Conservation (phyloP, 2,888 invertebrate genomes). For the Coelopa pilipes region DNA sequence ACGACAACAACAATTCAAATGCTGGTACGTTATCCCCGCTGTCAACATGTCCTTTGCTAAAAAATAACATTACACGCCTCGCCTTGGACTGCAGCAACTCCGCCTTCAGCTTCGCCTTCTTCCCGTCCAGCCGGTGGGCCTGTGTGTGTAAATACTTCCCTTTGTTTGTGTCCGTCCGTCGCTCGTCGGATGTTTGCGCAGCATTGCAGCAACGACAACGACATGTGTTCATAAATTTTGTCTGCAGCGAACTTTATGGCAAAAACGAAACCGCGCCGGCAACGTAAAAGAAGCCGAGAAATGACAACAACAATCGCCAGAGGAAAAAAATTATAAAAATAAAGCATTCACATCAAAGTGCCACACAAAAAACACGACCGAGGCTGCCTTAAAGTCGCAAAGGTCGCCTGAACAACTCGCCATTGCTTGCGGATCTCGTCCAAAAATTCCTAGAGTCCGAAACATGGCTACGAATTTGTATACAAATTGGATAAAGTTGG, state of each 20-base stretch:
- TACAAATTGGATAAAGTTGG: no score
- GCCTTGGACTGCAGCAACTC: background rate
- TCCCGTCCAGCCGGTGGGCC: background rate
- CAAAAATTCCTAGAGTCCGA: no score
- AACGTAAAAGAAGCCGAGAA: no score
- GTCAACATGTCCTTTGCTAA: constrained; percentile 24
- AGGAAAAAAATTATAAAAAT: no score
- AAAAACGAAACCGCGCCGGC: background rate
- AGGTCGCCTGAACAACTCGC: no score
- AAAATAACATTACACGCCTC: background rate
- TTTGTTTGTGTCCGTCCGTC: background rate
- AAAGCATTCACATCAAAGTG: no score
- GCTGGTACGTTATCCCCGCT: constrained; percentile 11
- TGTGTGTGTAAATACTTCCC: background rate
- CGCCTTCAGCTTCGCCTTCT: background rate
- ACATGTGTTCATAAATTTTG: constrained; percentile 19
- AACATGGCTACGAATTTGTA: no score
- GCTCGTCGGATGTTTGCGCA: background rate
- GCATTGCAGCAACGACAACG: constrained; percentile 5
- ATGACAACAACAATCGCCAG: no score
- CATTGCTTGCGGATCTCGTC: no score
- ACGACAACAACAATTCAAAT: constrained; percentile 20
- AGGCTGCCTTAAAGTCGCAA: no score
- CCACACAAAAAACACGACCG: no score
- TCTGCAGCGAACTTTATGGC: background rate